Evolutionary conservation across 2,888 invertebrate species (phyloP), one percentile per base, ranked within the genome.

Genomic region (Monoplex corrugatus): DNA sequence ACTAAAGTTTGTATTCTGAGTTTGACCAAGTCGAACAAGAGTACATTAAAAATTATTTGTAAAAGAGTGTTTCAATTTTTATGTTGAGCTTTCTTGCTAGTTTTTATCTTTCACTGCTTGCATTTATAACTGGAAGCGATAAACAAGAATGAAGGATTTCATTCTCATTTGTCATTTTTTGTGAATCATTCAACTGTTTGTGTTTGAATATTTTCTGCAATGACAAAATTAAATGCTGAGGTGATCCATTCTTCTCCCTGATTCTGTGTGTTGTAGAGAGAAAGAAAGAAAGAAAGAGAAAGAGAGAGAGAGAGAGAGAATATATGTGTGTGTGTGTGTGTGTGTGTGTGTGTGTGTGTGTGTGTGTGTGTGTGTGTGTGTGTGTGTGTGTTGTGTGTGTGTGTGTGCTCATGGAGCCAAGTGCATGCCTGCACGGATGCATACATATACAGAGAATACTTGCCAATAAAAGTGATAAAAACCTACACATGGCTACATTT

Each of bases 181-280:
- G 40, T 80, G 28, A 80, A 80, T 43, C 32, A 32, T 78, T 78
- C 43, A 28, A 43, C 43, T 43, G 16, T 28, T 23, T 68, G 68
- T 68, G n/a, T 68, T 78, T 78, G 45, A 83, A 45, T 83, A 13
- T 83, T n/a, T 23, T 28, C 50, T 45, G 83, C 83, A 35, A 45
- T 40, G 43, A 43, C 19, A 80, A 43, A 40, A 80, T 8, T 80
- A 80, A 80, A 80, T 43, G 40, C 40, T 28, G 32, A 80, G 43
- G 19, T 80, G 78, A 80, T 80, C 78, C 28, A 13, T 19, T 19
- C 43, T 57, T 57, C 57, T 57, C 28, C 16, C 1, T 57, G n/a
- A n/a, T n/a, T n/a, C n/a, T n/a, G n/a, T n/a, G n/a, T n/a, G 57
- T 57, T 57, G 57, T 16, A 57, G 23, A 16, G 57, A 16, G 57